These are phyloP conservation scores for Ophion ventricosus DNA, from an alignment of 2,888 invertebrate species.

Conservation along the genomic window DNA sequence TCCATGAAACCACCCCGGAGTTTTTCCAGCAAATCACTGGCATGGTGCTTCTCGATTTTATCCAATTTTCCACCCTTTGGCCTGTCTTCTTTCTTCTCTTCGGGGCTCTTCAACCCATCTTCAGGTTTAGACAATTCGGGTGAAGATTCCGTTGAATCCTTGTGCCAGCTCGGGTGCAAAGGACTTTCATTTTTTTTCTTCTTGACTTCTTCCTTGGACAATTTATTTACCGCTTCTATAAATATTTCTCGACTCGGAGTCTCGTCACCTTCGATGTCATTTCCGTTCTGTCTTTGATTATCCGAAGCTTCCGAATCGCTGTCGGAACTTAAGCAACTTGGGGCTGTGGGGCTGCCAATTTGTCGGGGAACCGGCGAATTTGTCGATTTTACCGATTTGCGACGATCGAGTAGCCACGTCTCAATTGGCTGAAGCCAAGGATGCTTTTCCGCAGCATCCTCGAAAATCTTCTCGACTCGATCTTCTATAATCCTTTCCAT, in stretches of 20 bases:
- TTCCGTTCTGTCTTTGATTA: not conserved
- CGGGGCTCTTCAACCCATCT: not conserved
- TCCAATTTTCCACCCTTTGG: conserved; percentile 48
- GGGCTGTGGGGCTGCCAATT: not conserved
- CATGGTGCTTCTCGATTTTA: conserved; percentile 53
- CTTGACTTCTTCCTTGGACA: conserved; percentile 18
- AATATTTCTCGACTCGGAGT: conserved; percentile 15
- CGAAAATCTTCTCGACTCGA: conserved; percentile 73
- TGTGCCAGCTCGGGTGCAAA: not conserved
- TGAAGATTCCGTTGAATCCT: conserved; percentile 41
- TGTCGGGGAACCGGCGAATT: conserved; percentile 17
- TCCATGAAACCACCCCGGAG: conserved; percentile 83
- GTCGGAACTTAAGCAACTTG: conserved; percentile 31
- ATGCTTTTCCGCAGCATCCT: conserved; percentile 75
- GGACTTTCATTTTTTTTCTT: conserved; percentile 27
- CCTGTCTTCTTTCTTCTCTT: conserved; percentile 36
- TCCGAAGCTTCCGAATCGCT: conserved; percentile 23
- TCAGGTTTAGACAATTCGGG: conserved; percentile 26
- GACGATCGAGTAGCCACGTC: conserved; percentile 74
- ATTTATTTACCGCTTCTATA: conserved; percentile 30
- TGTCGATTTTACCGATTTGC: conserved; percentile 55
- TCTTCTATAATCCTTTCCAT: conserved; percentile 67
- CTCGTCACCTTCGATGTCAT: conserved; percentile 1
- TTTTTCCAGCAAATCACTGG: conserved; percentile 65
- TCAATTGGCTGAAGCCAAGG: conserved; percentile 78